These are phyloP conservation scores for Drosophila mojavensis DNA, from an alignment of 1,140 invertebrate genomes.

Conservation along the genomic window DNA sequence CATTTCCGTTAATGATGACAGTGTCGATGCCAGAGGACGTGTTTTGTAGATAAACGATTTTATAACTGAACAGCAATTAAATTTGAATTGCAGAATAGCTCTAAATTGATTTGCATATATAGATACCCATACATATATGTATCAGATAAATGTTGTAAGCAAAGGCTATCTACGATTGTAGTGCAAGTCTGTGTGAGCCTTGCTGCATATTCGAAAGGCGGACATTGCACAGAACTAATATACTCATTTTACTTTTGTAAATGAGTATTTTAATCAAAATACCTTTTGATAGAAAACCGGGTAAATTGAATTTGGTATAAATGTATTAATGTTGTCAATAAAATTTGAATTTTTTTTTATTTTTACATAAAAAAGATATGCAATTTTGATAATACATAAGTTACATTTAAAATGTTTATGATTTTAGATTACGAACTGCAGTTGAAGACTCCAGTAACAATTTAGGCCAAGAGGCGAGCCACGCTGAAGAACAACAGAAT, in stretches of 20 bases:
- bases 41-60: conserved; percentile 1
- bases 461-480: conserved; percentile 70
- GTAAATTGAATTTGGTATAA: conserved; percentile 7
- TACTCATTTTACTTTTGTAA: too few species aligned
- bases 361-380: conserved; percentile 12
- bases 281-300: neutral
- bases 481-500: conserved; percentile 70
- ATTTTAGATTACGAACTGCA: neutral
- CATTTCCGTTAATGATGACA: conserved; percentile 6
- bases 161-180: too few species aligned
- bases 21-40: conserved; percentile 10
- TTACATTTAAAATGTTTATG: conserved; percentile 7
- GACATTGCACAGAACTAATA: too few species aligned
- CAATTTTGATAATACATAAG: conserved; percentile 6
- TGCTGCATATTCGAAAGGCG: too few species aligned
- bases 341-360: neutral
- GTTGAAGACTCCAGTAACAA: neutral
- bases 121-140: too few species aligned
- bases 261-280: neutral
- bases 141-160: too few species aligned
- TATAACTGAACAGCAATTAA: neutral
- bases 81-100: neutral
- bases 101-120: too few species aligned
- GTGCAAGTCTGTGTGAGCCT: too few species aligned
- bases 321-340: conserved; percentile 13